These are phyloP conservation scores for Rhea americana DNA, from an alignment of 2,113 vertebrate genomes.

Conservation along the genomic window DNA sequence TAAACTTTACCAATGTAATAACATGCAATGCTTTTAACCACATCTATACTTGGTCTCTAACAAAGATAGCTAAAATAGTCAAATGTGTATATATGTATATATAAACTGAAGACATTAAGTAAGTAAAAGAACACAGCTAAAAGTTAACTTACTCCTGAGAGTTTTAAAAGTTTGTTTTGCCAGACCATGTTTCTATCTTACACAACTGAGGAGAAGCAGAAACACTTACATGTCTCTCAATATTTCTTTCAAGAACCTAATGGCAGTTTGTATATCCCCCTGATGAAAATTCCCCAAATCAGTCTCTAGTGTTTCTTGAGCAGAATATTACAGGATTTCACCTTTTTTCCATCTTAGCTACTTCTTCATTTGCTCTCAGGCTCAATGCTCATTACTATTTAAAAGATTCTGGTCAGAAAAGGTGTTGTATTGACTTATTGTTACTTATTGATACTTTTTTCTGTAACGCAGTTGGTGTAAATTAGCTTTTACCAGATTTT, in stretches of 20 bases:
- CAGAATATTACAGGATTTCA: background rate
- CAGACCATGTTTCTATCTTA: background rate
- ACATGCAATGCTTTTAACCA: background rate
- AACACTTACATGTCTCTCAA: accelerated
- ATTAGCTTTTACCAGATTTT: background rate
- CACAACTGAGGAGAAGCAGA: background rate
- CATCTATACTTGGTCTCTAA: background rate
- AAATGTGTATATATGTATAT: background rate
- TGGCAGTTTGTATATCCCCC: background rate
- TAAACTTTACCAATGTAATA: background rate
- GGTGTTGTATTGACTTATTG: background rate
- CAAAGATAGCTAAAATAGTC: background rate
- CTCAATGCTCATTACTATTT: background rate
- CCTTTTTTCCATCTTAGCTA: background rate
- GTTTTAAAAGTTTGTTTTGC: background rate
- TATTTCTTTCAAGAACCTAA: accelerated
- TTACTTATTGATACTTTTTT: background rate
- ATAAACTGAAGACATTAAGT: background rate
- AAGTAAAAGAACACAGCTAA: background rate
- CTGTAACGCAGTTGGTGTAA: background rate
- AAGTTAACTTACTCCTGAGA: background rate
- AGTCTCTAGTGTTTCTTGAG: background rate
- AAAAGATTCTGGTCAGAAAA: background rate
- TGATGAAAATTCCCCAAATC: background rate
- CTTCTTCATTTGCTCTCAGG: background rate